phyloP scores from a whole-genome alignment of 35 echinoderm and acorn worm genomes.

The Ptychodera flava region DNA sequence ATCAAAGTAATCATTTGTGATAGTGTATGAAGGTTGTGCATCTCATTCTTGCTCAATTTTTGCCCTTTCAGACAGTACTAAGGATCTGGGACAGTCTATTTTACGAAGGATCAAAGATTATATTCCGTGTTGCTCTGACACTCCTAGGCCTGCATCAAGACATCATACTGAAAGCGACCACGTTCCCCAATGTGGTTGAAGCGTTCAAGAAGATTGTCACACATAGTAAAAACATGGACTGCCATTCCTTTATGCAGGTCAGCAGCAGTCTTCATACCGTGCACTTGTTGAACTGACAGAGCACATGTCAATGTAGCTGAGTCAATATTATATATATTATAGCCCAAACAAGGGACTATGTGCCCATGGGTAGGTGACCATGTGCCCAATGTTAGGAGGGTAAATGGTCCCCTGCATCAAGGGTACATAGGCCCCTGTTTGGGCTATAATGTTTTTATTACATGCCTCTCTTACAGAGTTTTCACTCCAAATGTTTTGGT shows the following conservation, averaged over 20 bases:
- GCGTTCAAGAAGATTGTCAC: slow-evolving; percentile 53
- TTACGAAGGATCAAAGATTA: slow-evolving; percentile 91
- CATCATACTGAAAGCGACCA: slow-evolving; percentile 26
- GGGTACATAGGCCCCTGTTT: not conserved
- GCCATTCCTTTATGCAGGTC: slow-evolving; percentile 88
- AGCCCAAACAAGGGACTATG: not conserved
- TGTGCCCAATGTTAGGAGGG: not conserved
- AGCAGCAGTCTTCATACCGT: not conserved
- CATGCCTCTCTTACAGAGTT: too few species aligned
- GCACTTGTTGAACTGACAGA: not conserved
- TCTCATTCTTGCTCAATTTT: too few species aligned
- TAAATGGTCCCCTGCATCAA: not conserved
- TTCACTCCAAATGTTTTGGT: too few species aligned
- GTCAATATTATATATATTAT: not conserved
- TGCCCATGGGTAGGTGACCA: not conserved
- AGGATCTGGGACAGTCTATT: slow-evolving; percentile 96
- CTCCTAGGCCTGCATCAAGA: slow-evolving; percentile 60
- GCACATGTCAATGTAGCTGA: not conserved
- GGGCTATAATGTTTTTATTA: not conserved
- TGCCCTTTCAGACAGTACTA: slow-evolving; percentile 69
- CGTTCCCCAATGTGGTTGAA: slow-evolving; percentile 58
- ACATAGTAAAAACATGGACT: slow-evolving; percentile 55
- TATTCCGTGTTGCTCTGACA: slow-evolving; percentile 70
- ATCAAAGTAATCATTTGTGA: too few species aligned
- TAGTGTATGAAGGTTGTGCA: too few species aligned